Evolutionary conservation across 2,113 vertebrate genomes (phyloP), one percentile per base, ranked within the genome.

Genomic region (Pyxicephalus adspersus): DNA sequence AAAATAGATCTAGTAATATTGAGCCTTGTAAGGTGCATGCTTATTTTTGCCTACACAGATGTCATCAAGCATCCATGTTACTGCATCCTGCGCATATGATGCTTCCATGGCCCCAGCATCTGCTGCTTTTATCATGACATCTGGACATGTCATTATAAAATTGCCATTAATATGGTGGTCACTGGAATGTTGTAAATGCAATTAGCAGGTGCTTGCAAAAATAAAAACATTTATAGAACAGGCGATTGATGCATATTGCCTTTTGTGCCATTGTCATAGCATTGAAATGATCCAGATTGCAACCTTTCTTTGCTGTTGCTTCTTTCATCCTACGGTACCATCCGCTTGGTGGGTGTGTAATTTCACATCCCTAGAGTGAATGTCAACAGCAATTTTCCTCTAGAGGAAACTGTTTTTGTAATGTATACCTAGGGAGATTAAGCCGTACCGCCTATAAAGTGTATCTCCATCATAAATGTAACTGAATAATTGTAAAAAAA

Each of bases 331-430:
- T n/a, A n/a, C n/a, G n/a, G 50, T 31, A 16, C 34, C 63, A 6
- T 23, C 19, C 52, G 55, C 63, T 19, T 45, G 19, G 23, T 54
- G 26, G 60, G 61, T 54, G 25, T 50, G 64, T 29, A 52, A 66
- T 77, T 54, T n/a, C 29, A 45, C 18, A 26, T 68, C 64, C 64
- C 64, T 34, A 19, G 23, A 38, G 64, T 57, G 50, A 52, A 55
- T 57, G 26, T 55, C 63, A n/a, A 77, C 45, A 65, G 19, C 52
- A 72, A 23, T 45, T 8, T 58, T n/a, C 23, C 57, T 23, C 57
- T 9, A n/a, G 8, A 25, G 58, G 25, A 61, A 61, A 31, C 71
- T 74, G 9, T 58, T 29, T 18, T 22, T 61, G 1, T 25, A 38
- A 38, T 38, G 9, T 38, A 38, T 38, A 38, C 34, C 34, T 38